Percentiles rank a stretch among this genome's conserved stretches.
phyloP scores from a whole-genome alignment of 2,113 vertebrate species.

The Miniopterus natalensis region DNA sequence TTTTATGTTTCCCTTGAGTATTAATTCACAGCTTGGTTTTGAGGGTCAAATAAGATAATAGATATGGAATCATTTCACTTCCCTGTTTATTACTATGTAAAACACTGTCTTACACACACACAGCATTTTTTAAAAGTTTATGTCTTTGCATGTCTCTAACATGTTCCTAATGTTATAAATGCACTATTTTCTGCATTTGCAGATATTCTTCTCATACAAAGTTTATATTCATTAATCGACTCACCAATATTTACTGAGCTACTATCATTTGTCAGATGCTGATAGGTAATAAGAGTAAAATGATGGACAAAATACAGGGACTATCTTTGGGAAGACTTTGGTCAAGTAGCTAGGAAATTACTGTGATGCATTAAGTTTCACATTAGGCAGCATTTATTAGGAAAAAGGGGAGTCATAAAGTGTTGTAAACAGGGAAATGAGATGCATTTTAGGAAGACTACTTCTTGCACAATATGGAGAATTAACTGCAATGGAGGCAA shows the following conservation, averaged over 20 bases:
- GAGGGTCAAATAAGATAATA: not conserved
- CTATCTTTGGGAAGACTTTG: not conserved
- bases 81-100: not conserved
- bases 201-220: not conserved
- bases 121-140: not conserved
- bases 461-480: not conserved
- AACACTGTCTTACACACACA: not conserved
- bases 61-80: not conserved
- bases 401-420: not conserved
- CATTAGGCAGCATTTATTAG: not conserved
- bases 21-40: not conserved
- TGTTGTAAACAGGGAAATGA: not conserved
- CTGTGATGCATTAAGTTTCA: not conserved
- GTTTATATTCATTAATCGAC: not conserved
- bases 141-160: not conserved
- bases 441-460: not conserved
- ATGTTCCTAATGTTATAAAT: constrained; percentile 12
- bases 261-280: not conserved
- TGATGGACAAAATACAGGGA: not conserved
- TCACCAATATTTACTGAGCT: not conserved
- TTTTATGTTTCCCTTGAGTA: not conserved
- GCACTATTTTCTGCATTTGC: not conserved
- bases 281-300: not conserved
- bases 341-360: not conserved
- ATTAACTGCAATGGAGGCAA: not conserved